Conservation (phyloP, 2,888 invertebrate genomes). For the Ptychoptera albimana region DNA sequence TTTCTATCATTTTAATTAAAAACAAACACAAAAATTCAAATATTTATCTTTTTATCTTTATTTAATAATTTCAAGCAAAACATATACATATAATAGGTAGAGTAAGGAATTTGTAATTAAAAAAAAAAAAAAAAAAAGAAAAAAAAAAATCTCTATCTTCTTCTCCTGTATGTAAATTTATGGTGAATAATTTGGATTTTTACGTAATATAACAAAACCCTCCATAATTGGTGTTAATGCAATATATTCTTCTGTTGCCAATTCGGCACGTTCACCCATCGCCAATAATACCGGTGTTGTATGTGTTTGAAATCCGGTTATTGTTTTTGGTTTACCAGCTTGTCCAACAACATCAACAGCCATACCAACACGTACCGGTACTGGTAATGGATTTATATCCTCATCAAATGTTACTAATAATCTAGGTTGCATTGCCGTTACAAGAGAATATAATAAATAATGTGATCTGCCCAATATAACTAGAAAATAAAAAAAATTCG, state of each 20-base stretch:
- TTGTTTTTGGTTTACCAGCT: constrained; percentile 94
- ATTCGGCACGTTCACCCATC: constrained; percentile 85
- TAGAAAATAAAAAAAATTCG: constrained; percentile 30
- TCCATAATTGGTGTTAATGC: constrained; percentile 87
- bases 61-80: too few relatives aligned
- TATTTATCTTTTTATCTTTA: too few relatives aligned
- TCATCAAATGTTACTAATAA: constrained; percentile 93
- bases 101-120: too few relatives aligned
- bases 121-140: too few relatives aligned
- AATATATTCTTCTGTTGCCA: constrained; percentile 88
- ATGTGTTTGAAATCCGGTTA: constrained; percentile 94
- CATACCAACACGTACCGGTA: constrained; percentile 72
- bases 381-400: constrained; percentile 72
- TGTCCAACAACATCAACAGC: constrained; percentile 95
- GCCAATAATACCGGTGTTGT: constrained; percentile 92
- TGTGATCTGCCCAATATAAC: constrained; percentile 83
- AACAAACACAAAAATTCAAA: too few relatives aligned
- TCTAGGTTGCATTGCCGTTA: constrained; percentile 93
- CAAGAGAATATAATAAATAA: constrained; percentile 79
- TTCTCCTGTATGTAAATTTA: too few relatives aligned
- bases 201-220: constrained; percentile 88
- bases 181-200: constrained; percentile 36
- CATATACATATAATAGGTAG: too few relatives aligned
- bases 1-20: too few relatives aligned
- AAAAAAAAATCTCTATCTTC: too few relatives aligned